Conservation (phyloP, 2,888 invertebrate species). For the Amaurobius ferox region DNA sequence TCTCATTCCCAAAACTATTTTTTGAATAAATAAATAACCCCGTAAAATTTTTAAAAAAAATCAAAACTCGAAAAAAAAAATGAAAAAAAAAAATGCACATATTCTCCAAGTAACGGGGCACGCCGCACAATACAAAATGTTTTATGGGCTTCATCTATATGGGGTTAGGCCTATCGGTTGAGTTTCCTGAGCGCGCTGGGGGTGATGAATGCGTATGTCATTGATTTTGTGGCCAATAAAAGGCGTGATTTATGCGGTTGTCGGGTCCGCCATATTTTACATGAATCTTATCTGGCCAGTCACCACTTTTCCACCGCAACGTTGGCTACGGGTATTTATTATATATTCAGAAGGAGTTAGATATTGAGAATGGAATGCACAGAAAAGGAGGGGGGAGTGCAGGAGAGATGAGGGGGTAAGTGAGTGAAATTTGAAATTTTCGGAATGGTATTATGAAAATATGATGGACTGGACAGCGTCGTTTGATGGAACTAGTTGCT, state of each 20-base stretch:
- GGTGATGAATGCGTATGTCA: conserved; percentile 70
- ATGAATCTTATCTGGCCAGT: conserved; percentile 71
- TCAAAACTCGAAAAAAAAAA: conserved; percentile 1
- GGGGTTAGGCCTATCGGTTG: conserved; percentile 67
- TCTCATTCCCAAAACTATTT: conserved; percentile 16
- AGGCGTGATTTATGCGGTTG: conserved; percentile 71
- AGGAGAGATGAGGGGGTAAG: background rate
- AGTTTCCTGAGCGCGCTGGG: conserved; percentile 58
- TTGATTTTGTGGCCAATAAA: conserved; percentile 73
- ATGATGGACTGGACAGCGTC: background rate
- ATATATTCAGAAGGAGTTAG: conserved; percentile 68
- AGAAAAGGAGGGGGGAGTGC: background rate
- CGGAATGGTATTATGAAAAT: background rate
- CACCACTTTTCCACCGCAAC: conserved; percentile 44
- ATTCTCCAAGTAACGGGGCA: conserved; percentile 11
- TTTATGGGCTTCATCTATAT: conserved; percentile 72
- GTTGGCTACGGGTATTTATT: conserved; percentile 57
- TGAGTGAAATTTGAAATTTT: conserved; percentile 17
- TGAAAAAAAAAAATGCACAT: conserved; percentile 6
- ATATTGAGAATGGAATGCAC: conserved; percentile 43
- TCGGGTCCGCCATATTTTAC: conserved; percentile 71
- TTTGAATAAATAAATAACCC: conserved; percentile 28
- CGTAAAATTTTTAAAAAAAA: conserved; percentile 4
- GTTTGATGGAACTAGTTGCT: background rate
- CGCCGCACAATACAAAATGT: conserved; percentile 66